These are phyloP conservation scores for Mirza zaza DNA, from an alignment of 2,113 vertebrate species.

Conservation along the genomic window DNA sequence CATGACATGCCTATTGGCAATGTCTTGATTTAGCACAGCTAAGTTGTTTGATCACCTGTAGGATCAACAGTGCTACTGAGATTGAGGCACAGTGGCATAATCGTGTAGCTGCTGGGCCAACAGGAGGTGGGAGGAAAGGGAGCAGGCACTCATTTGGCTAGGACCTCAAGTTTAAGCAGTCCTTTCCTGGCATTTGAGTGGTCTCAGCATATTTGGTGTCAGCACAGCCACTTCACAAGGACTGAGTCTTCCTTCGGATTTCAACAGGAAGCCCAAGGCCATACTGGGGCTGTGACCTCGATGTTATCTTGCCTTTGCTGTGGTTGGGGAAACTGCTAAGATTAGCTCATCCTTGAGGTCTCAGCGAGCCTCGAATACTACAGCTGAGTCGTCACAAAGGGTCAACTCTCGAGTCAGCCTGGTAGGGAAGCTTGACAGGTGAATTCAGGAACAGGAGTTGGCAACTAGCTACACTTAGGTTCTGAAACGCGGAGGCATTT, in stretches of 20 bases:
- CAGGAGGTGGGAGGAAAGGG: not conserved
- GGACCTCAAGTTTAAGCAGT: not conserved
- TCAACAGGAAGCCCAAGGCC: not conserved
- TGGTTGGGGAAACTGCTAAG: not conserved
- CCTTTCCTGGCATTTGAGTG: not conserved
- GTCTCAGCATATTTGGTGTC: not conserved
- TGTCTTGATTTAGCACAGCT: not conserved
- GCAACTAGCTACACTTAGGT: not conserved
- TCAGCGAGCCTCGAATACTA: not conserved
- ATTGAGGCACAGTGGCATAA: not conserved
- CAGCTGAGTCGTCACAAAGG: accelerated
- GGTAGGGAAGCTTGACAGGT: not conserved
- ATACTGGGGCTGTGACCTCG: not conserved
- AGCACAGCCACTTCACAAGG: not conserved
- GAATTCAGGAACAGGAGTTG: not conserved
- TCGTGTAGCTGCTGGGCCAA: not conserved
- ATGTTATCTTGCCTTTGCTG: not conserved
- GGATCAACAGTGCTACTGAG: not conserved
- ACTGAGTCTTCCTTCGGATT: not conserved
- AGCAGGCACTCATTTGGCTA: not conserved
- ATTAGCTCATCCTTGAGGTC: not conserved
- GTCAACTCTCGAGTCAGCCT: not conserved
- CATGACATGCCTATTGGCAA: not conserved
- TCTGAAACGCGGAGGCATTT: not conserved
- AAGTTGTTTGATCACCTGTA: not conserved